Evolutionary conservation across 2,113 vertebrate species (phyloP).

Genomic region (Sorex araneus): DNA sequence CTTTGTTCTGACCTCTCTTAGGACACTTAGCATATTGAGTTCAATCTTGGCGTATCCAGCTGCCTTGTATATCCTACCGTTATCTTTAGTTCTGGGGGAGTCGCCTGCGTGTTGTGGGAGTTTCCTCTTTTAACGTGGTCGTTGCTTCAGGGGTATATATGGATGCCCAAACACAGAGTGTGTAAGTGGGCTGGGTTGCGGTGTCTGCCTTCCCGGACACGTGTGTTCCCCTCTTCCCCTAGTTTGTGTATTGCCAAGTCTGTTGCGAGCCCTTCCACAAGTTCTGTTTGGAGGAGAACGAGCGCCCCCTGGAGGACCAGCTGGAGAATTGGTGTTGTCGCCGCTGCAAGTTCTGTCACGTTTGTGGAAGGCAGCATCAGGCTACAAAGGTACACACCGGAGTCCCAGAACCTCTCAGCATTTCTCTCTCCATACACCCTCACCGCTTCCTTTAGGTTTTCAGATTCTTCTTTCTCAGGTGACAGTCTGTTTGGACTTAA

Average conservation of each 20-base stretch:
- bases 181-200: conserved; percentile 22
- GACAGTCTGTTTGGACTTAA: not conserved
- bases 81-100: not conserved
- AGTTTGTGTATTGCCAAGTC: conserved; percentile 99
- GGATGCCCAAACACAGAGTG: not conserved
- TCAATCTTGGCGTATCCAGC: conserved; percentile 5
- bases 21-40: conserved; percentile 8
- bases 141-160: not conserved
- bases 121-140: not conserved
- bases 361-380: conserved; percentile 97
- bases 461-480: conserved; percentile 10
- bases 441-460: not conserved
- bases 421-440: not conserved
- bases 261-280: conserved; percentile 99
- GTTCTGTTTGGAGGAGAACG: conserved; percentile 97
- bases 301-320: conserved; percentile 98
- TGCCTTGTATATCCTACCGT: conserved; percentile 32
- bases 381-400: conserved; percentile 94
- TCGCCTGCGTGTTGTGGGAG: not conserved
- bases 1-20: not conserved
- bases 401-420: not conserved
- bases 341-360: conserved; percentile 97
- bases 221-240: conserved; percentile 57
- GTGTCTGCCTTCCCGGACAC: conserved; percentile 17
- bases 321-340: conserved; percentile 99